These are phyloP conservation scores for Nasonia longicornis DNA, from an alignment of 1,140 invertebrate genomes.

Conservation along the genomic window DNA sequence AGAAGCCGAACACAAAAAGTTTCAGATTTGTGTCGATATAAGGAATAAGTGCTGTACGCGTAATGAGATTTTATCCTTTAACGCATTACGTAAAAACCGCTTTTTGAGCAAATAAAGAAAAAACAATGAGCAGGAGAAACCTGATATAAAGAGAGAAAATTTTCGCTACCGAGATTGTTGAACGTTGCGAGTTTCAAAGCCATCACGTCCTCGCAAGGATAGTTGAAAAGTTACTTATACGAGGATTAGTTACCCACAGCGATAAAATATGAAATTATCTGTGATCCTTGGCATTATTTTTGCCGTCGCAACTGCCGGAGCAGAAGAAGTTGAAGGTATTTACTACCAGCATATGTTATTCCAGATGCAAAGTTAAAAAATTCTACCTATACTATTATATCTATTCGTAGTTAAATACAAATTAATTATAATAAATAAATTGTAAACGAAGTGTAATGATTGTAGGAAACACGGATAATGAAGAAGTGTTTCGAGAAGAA, in stretches of 20 bases:
- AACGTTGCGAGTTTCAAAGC: conserved; percentile 4
- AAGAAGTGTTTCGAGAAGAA: conserved; percentile 25
- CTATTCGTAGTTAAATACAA: no score
- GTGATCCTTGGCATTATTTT: neutral
- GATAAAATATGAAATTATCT: conserved; percentile 6
- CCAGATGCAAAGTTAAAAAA: no score
- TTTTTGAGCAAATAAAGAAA: conserved; percentile 12
- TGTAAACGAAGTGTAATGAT: no score
- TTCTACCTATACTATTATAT: no score
- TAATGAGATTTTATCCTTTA: conserved; percentile 20
- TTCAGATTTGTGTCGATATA: neutral
- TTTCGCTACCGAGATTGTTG: neutral
- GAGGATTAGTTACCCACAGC: neutral
- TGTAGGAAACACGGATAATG: neutral
- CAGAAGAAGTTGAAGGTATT: conserved; percentile 1
- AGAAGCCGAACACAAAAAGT: no score
- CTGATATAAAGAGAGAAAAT: conserved; percentile 10
- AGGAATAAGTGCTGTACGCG: neutral
- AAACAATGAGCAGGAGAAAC: conserved; percentile 7
- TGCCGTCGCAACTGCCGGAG: neutral
- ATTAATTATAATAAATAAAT: no score
- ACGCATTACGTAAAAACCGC: conserved; percentile 16
- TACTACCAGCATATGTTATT: neutral
- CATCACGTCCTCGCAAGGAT: neutral
- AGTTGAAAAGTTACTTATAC: neutral